Conservation (phyloP, 92 coral and sea anemone genomes). For the Bergia puertoricense region DNA sequence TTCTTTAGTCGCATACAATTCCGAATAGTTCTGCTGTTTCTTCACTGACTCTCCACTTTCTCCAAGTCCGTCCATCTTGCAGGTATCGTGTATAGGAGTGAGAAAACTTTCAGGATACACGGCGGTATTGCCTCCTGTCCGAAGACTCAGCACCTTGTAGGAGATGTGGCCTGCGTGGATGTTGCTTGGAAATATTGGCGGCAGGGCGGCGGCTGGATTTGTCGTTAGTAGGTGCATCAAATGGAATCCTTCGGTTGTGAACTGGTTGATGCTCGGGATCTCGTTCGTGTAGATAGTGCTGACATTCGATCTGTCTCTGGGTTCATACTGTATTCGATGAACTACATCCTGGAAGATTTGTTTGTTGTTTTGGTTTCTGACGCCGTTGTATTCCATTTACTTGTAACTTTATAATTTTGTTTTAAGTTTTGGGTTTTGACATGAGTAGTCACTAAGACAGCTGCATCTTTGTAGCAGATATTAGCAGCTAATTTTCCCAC, state of each 20-base stretch:
- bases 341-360: neutral
- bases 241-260: slow-evolving; percentile 25
- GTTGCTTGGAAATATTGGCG: slow-evolving; percentile 7
- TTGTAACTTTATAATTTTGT: neutral
- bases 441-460: neutral
- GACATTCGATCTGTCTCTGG: neutral
- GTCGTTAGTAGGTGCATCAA: slow-evolving; percentile 34
- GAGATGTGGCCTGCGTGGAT: slow-evolving; percentile 17
- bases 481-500: neutral
- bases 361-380: neutral
- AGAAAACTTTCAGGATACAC: slow-evolving; percentile 19
- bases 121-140: neutral
- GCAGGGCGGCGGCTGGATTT: slow-evolving; percentile 34
- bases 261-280: slow-evolving; percentile 4
- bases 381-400: neutral
- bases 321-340: neutral
- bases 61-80: neutral
- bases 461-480: neutral
- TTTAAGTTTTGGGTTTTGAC: neutral
- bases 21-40: neutral
- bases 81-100: neutral
- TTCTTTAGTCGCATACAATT: slow-evolving; percentile 26
- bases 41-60: neutral
- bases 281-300: neutral
- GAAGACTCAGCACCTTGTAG: slow-evolving; percentile 20